These are phyloP conservation scores for Drosophila ezoana DNA, from an alignment of 2,888 invertebrate genomes.

Conservation along the genomic window DNA sequence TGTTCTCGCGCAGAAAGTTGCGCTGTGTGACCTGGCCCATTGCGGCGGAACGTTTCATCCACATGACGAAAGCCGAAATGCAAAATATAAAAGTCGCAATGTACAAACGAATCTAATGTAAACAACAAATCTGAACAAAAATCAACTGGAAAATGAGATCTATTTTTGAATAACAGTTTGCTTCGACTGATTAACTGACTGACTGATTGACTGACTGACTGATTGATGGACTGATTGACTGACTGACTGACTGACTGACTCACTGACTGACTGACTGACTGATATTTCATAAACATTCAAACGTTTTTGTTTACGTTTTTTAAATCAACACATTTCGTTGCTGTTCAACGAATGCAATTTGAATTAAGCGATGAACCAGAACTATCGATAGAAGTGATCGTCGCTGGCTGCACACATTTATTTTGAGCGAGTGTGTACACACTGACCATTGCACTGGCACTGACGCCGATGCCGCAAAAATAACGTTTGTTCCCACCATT, in stretches of 20 bases:
- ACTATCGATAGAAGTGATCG: conserved; percentile 3
- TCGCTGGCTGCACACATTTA: neutral
- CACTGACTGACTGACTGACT: too few relatives aligned
- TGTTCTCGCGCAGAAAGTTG: conserved; percentile 61
- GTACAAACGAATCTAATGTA: conserved; percentile 26
- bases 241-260: too few relatives aligned
- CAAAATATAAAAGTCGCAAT: conserved; percentile 29
- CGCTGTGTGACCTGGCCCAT: conserved; percentile 33
- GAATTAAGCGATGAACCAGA: neutral
- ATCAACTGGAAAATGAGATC: conserved; percentile 11
- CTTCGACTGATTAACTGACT: too few relatives aligned
- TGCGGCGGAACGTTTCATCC: conserved; percentile 35
- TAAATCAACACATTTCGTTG: neutral
- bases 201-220: too few relatives aligned
- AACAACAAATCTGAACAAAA: conserved; percentile 40
- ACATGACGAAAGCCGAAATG: conserved; percentile 11
- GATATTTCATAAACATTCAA: too few relatives aligned
- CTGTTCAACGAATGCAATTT: neutral
- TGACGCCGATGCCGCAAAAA: conserved; percentile 23
- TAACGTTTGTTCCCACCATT: conserved; percentile 37
- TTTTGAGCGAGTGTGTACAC: neutral
- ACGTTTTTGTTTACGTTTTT: neutral
- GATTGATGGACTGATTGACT: too few relatives aligned
- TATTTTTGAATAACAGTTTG: too few relatives aligned
- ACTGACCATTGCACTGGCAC: neutral